Evolutionary conservation across 1,140 invertebrate species (phyloP).

Genomic region (Pomacea maculata): DNA sequence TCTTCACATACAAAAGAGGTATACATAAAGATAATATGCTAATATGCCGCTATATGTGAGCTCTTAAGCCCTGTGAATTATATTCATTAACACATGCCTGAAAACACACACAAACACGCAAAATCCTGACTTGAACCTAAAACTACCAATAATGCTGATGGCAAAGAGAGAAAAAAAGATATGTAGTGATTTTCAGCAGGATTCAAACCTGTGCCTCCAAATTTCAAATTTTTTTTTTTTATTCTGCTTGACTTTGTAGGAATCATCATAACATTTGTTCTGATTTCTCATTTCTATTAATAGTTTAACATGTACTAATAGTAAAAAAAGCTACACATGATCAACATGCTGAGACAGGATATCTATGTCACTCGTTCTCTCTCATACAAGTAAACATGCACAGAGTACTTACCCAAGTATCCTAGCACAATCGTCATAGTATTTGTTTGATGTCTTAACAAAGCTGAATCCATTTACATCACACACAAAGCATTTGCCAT

Average conservation of each 20-base stretch:
- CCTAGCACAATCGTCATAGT: conserved; percentile 99
- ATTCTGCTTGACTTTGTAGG: neutral
- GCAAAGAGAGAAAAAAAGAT: neutral
- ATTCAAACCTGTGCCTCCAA: no score
- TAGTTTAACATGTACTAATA: no score
- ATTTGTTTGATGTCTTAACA: conserved; percentile 99
- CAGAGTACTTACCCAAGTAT: conserved; percentile 75
- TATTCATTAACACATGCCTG: neutral
- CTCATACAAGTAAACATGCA: neutral
- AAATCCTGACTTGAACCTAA: neutral
- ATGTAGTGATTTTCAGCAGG: no score
- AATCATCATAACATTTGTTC: neutral
- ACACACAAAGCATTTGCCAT: conserved; percentile 98
- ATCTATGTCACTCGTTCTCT: neutral
- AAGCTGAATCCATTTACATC: conserved; percentile 99
- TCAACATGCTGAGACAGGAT: neutral
- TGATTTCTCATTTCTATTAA: neutral
- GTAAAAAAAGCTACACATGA: no score
- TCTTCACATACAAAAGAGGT: no score
- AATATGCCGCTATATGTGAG: no score
- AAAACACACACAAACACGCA: conserved; percentile 6
- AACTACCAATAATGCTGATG: neutral
- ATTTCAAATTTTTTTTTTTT: neutral
- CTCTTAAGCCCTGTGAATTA: neutral
- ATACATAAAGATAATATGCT: no score